phyloP scores from a whole-genome alignment of 1,140 invertebrate species.

The Pteromalus puparum region DNA sequence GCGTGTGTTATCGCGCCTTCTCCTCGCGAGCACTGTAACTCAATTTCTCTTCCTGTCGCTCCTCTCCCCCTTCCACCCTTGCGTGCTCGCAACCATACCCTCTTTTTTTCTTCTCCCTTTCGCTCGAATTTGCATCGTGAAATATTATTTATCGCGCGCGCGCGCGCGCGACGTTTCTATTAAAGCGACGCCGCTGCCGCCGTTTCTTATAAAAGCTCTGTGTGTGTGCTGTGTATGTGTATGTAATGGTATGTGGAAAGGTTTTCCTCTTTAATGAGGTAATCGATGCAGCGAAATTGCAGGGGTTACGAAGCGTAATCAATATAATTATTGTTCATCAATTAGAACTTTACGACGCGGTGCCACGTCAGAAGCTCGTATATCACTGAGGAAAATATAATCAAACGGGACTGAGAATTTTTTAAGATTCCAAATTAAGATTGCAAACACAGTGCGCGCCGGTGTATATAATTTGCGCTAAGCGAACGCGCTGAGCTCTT shows the following conservation, averaged over 20 bases:
- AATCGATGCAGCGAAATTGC: conserved; percentile 10
- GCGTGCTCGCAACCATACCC: not conserved
- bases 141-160: conserved; percentile 44
- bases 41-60: conserved; percentile 52
- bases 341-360: conserved; percentile 33
- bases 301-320: not conserved
- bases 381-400: conserved; percentile 42
- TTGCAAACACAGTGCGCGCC: conserved; percentile 22
- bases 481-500: not conserved
- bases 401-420: conserved; percentile 20
- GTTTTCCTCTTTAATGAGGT: not conserved
- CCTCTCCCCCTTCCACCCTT: conserved; percentile 30
- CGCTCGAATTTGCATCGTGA: conserved; percentile 34
- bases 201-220: conserved; percentile 17
- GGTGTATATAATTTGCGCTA: conserved; percentile 18
- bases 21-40: conserved; percentile 50
- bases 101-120: conserved; percentile 17
- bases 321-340: conserved; percentile 42
- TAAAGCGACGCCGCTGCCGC: conserved; percentile 15
- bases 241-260: too few relatives aligned
- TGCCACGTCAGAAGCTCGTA: conserved; percentile 23
- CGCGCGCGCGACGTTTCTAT: conserved; percentile 41
- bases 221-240: not conserved
- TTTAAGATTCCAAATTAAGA: conserved; percentile 42
- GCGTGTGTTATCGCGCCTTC: conserved; percentile 65